phyloP scores from a whole-genome alignment of 1,140 invertebrate species.

The Bombus pascuorum region DNA sequence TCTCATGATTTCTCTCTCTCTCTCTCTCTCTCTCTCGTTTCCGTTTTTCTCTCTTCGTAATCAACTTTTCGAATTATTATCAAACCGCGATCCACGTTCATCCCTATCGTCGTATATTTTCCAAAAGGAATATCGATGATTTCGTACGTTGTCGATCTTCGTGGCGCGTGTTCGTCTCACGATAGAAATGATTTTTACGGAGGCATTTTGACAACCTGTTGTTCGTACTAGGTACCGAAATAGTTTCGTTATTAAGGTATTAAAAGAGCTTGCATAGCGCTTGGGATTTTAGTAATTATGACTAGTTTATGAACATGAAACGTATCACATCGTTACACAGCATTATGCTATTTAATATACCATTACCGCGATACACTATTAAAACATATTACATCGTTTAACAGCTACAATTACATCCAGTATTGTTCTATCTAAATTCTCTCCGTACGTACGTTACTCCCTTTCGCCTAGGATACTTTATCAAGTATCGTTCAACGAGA shows the following conservation, averaged over 20 bases:
- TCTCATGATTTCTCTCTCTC: too few species aligned
- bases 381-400: not conserved
- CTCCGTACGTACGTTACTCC: not conserved
- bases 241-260: not conserved
- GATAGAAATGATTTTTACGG: too few species aligned
- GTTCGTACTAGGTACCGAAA: too few species aligned
- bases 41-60: not conserved
- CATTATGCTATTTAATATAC: not conserved
- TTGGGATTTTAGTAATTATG: not conserved
- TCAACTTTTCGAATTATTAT: not conserved
- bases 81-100: not conserved
- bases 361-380: not conserved
- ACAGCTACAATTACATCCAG: not conserved
- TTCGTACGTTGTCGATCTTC: not conserved
- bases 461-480: too few species aligned
- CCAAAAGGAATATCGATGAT: not conserved
- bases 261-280: not conserved
- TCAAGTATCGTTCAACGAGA: too few species aligned
- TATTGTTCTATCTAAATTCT: not conserved
- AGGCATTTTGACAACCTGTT: too few species aligned
- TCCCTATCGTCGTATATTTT: not conserved
- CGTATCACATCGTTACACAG: not conserved
- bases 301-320: not conserved
- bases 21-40: too few species aligned
- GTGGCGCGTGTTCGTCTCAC: not conserved